phyloP scores from a whole-genome alignment of 1,140 invertebrate genomes.

The Acromyrmex heyeri region DNA sequence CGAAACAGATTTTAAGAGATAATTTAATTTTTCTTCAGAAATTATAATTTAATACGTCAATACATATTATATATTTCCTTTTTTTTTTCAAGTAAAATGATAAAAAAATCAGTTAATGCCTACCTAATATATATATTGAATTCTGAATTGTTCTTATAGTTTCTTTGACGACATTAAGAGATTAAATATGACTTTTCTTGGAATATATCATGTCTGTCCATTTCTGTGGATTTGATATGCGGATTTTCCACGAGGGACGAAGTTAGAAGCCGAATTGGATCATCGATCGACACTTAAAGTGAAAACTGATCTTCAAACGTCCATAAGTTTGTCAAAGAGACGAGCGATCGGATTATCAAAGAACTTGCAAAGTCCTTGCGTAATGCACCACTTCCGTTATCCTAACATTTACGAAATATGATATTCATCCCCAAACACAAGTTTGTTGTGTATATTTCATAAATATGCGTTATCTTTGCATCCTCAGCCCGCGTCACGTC shows the following conservation, averaged over 20 bases:
- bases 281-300: not conserved
- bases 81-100: not conserved
- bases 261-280: not conserved
- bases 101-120: too few relatives aligned
- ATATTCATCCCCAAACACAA: constrained; percentile 32
- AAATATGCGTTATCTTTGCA: constrained; percentile 58
- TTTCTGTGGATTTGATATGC: not conserved
- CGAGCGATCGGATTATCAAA: not conserved
- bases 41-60: too few relatives aligned
- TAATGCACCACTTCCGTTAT: not conserved
- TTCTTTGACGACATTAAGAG: not conserved
- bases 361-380: not conserved
- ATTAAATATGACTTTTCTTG: not conserved
- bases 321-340: not conserved
- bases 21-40: too few relatives aligned
- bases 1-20: not conserved
- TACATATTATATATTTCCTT: not conserved
- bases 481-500: constrained; percentile 23
- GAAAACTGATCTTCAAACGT: not conserved
- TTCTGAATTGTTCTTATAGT: not conserved
- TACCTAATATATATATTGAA: not conserved
- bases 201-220: not conserved
- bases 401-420: constrained; percentile 24
- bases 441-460: constrained; percentile 69
- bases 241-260: not conserved